These are phyloP conservation scores for Pongo pygmaeus DNA, from an alignment of 2,113 vertebrate species.

Conservation along the genomic window DNA sequence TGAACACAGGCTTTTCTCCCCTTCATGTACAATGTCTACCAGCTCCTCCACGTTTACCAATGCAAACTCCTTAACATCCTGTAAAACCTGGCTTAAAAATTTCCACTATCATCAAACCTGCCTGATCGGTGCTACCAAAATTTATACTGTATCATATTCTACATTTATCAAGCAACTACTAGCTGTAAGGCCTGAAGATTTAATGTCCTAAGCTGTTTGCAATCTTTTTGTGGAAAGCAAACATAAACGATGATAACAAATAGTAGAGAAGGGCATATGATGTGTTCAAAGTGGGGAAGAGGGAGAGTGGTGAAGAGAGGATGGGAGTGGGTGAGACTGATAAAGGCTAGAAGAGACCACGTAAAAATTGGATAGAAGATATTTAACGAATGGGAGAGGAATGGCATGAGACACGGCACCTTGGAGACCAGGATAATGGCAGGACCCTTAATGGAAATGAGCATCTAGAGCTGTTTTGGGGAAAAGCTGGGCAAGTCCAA, in stretches of 20 bases:
- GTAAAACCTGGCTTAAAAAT: background rate
- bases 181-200: background rate
- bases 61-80: background rate
- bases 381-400: background rate
- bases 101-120: background rate
- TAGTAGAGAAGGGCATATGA: background rate
- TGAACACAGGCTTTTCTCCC: background rate
- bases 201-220: background rate
- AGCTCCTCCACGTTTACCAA: background rate
- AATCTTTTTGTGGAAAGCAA: background rate
- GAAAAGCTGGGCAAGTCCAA: background rate
- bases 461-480: background rate
- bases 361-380: background rate
- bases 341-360: background rate
- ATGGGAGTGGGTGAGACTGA: background rate
- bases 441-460: background rate
- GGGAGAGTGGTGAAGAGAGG: background rate
- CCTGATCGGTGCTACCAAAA: background rate
- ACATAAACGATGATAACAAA: background rate
- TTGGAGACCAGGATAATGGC: background rate
- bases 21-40: background rate
- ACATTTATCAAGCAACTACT: background rate
- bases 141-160: background rate
- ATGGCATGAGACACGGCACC: background rate
- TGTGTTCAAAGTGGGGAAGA: background rate